Evolutionary conservation across 2,113 vertebrate genomes (phyloP).

Genomic region (Hippocampus abdominalis): DNA sequence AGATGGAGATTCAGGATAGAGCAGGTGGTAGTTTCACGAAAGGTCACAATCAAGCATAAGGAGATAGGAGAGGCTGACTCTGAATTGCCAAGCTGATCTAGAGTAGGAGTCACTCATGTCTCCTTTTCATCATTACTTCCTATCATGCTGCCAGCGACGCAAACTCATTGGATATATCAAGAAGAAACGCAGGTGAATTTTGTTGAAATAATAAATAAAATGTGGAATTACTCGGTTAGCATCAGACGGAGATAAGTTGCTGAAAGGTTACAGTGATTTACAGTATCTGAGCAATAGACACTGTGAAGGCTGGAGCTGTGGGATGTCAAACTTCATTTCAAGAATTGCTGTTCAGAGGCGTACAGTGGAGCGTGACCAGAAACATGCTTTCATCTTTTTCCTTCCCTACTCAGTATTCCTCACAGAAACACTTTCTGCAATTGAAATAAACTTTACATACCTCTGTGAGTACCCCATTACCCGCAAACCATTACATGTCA

Average conservation of each 20-base stretch:
- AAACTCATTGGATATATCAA: neutral
- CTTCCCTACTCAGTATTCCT: neutral
- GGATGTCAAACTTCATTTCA: constrained; percentile 44
- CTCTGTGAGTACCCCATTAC: neutral
- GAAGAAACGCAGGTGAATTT: neutral
- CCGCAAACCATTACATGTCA: neutral
- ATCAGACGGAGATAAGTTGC: neutral
- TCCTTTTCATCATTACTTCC: neutral
- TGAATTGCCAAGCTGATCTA: constrained; percentile 43
- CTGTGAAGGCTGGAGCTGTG: constrained; percentile 9
- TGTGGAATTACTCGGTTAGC: neutral
- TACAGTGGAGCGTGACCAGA: constrained; percentile 8
- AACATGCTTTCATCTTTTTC: constrained; percentile 7
- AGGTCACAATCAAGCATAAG: constrained; percentile 27
- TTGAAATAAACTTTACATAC: neutral
- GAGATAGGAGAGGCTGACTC: constrained; percentile 23
- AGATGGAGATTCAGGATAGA: neutral
- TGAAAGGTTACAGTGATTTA: constrained; percentile 45
- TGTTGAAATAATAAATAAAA: neutral
- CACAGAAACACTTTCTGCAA: neutral
- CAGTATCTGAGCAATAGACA: constrained; percentile 19
- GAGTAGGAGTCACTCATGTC: neutral
- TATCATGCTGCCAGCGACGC: constrained; percentile 35
- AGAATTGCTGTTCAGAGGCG: constrained; percentile 19
- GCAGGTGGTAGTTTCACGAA: neutral